Base-by-base conservation (phyloP, 2,888 invertebrate species). In the Cataglyphis altisquamis region DNA sequence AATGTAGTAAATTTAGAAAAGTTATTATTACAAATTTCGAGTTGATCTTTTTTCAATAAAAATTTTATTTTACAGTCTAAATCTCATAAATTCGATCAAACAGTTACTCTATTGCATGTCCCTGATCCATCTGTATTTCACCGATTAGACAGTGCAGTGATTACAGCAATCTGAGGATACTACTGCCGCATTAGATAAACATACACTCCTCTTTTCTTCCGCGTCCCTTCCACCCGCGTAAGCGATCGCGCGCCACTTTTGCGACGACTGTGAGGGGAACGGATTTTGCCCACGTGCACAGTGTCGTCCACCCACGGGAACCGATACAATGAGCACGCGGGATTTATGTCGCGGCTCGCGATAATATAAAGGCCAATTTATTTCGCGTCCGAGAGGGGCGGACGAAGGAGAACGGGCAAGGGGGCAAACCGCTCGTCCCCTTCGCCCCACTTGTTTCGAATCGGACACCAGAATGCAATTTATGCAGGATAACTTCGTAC, bases 311-410 rank as follows among this genome's bases (percentile, higher is more conserved):
- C 93, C 93, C 90, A 92, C 93, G 87, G 84, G 90, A 88, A 83
- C 91, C 92, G 93, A 93, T 92, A 93, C 93, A 93, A 93, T 93
- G 92, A 92, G 90, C 88, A 83, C 84, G 67, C 84, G 84, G 89
- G 93, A 93, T 93, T 93, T 93, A 93, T 92, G 91, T 90, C 91
- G 90, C 91, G 90, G 90, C 91, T 91, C 89, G 91, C 90, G 91
- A 91, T 92, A 92, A 92, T 93, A 93, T 93, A 93, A 93, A 93
- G 91, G 90, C 92, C 92, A 92, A 93, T 93, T 93, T 93, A 93
- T 93, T 92, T 91, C 89, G 88, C 88, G 85, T 83, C 60, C 83
- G 86, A 72, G 77, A 80, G 86, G 3, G 52, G 52, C 52, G 48
- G n/a, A 75, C 52, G 32, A 72, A 84, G 75, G 82, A 83, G 68